Evolutionary conservation across 2,888 invertebrate genomes (phyloP).

Genomic region (Cactoblastis cactorum): DNA sequence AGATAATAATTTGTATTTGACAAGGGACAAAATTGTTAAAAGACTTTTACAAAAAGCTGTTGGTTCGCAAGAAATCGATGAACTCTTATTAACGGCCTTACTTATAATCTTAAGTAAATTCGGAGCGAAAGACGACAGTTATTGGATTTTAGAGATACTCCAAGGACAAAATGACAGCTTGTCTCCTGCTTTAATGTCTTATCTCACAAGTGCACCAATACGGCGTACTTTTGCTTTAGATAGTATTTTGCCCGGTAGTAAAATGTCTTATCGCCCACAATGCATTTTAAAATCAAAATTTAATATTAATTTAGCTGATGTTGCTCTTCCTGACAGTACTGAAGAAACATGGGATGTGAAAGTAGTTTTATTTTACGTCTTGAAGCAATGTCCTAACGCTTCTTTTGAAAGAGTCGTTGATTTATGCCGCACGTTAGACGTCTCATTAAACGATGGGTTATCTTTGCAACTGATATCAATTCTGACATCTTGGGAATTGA

Average conservation of each 20-base stretch:
- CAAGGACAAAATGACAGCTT: slow-evolving; percentile 56
- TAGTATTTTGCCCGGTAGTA: slow-evolving; percentile 42
- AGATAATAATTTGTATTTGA: slow-evolving; percentile 28
- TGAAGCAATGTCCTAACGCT: slow-evolving; percentile 56
- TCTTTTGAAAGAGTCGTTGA: slow-evolving; percentile 50
- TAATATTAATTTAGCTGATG: slow-evolving; percentile 62
- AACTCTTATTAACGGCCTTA: slow-evolving; percentile 52
- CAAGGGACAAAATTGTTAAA: slow-evolving; percentile 38
- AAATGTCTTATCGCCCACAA: slow-evolving; percentile 56
- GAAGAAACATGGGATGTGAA: slow-evolving; percentile 74
- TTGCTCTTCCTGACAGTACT: slow-evolving; percentile 60
- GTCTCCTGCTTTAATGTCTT: slow-evolving; percentile 43
- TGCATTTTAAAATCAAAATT: slow-evolving; percentile 63
- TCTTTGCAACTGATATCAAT: slow-evolving; percentile 63
- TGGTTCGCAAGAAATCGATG: slow-evolving; percentile 57
- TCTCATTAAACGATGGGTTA: slow-evolving; percentile 59
- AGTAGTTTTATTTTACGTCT: slow-evolving; percentile 63
- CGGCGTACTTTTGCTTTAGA: slow-evolving; percentile 50
- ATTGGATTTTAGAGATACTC: slow-evolving; percentile 49
- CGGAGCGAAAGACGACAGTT: slow-evolving; percentile 37
- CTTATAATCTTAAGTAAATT: slow-evolving; percentile 44
- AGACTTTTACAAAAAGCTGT: slow-evolving; percentile 52
- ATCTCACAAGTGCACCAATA: slow-evolving; percentile 47
- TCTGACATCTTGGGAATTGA: slow-evolving; percentile 62
- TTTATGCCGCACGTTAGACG: slow-evolving; percentile 57